These are phyloP conservation scores for Cryptops parisi DNA, from an alignment of 2,888 invertebrate genomes.

Conservation along the genomic window DNA sequence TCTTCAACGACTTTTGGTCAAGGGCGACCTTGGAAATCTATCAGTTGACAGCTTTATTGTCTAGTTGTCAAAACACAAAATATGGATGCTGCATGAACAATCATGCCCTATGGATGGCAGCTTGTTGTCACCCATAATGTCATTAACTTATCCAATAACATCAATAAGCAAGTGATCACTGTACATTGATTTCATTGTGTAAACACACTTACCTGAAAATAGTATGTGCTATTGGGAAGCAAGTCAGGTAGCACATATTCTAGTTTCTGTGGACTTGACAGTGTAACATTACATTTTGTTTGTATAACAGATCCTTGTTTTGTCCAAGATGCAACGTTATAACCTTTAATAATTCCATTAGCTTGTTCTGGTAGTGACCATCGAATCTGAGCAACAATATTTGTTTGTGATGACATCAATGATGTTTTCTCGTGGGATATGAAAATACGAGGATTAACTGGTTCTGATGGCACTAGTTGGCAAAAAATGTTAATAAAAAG, in stretches of 20 bases:
- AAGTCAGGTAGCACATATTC: slow-evolving; percentile 45
- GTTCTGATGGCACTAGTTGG: slow-evolving; percentile 58
- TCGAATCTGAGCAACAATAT: slow-evolving; percentile 47
- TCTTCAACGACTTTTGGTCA: too few relatives aligned
- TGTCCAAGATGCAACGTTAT: slow-evolving; percentile 55
- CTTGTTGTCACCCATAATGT: too few relatives aligned
- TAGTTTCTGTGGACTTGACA: slow-evolving; percentile 28
- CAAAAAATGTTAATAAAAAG: neutral
- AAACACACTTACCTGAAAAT: slow-evolving; percentile 42
- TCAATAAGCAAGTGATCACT: too few relatives aligned
- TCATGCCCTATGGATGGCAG: too few relatives aligned
- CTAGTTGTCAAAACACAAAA: too few relatives aligned
- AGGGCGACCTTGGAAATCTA: too few relatives aligned
- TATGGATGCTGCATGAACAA: too few relatives aligned
- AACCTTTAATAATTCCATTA: slow-evolving; percentile 60
- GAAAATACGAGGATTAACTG: slow-evolving; percentile 56
- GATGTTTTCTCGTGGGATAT: slow-evolving; percentile 39
- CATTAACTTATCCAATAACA: too few relatives aligned
- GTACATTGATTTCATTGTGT: too few relatives aligned
- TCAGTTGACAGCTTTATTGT: too few relatives aligned
- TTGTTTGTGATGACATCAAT: slow-evolving; percentile 22
- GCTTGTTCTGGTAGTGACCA: slow-evolving; percentile 62
- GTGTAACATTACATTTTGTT: slow-evolving; percentile 28
- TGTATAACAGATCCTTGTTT: slow-evolving; percentile 21
- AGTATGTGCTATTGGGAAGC: slow-evolving; percentile 47